Evolutionary conservation across 2,113 vertebrate species (phyloP), one percentile per base, ranked within the genome.

Genomic region (Onychorhynchus coronatus): DNA sequence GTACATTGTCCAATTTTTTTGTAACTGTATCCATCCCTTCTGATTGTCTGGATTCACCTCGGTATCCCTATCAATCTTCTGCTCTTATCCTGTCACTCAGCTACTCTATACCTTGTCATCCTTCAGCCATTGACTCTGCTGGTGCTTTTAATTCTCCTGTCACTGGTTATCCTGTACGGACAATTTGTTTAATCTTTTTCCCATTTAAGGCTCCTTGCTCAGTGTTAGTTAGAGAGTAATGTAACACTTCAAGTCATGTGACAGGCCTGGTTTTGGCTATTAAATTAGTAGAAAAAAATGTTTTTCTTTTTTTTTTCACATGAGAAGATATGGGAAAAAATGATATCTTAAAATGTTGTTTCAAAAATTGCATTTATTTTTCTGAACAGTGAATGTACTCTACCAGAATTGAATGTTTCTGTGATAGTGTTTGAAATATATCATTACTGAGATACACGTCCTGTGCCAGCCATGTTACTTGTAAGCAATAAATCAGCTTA

Each of bases 401-500:
- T 62, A 49, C 12, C 25, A 59, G 66, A 83, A 80, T 12, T 80
- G 55, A 83, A 55, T 62, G 17, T 59, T 94, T 88, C 58, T 23
- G 22, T 84, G 79, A 22, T 59, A 21, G 9, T 22, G 22, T 84
- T 74, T 88, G 63, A 95, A 90, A 67, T 94, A 81, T 1, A 71
- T 15, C 11, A 9, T 77, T 94, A 82, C 42, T 82, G 58, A 90
- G 74, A 76, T 42, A 74, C 12, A 5, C 90, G 50, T 39, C 67
- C 47, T 71, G 27, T 85, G 72, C 86, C 93, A 96, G 56, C 72
- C 62, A 4, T 88, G 56, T 84, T 95, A 72, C 90, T 95, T 90
- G 90, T 96, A 94, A 96, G 83, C 90, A 94, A 88, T 95, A 97
- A 95, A 96, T 97, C 95, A 89, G 93, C 93, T 96, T 96, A 96